These are phyloP conservation scores for Eulemur macaco DNA, from an alignment of 2,113 vertebrate species.

Conservation along the genomic window DNA sequence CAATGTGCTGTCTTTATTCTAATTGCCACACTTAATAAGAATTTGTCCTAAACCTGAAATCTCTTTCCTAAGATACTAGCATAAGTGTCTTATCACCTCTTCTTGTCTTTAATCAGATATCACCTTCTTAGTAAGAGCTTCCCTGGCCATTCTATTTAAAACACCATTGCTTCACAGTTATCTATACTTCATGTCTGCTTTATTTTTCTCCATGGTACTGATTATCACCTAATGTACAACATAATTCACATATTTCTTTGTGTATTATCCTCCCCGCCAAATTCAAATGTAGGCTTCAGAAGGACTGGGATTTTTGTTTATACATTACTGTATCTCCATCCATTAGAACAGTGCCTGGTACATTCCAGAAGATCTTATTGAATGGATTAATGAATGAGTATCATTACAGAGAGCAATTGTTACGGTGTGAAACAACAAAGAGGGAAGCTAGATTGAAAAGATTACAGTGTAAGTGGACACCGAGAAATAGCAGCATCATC, in stretches of 20 bases:
- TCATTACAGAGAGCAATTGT: background rate
- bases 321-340: background rate
- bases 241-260: background rate
- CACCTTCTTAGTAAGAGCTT: background rate
- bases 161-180: background rate
- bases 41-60: background rate
- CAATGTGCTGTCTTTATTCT: background rate
- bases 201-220: background rate
- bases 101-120: background rate
- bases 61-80: background rate
- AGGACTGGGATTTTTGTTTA: background rate
- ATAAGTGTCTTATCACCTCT: background rate
- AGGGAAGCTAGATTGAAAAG: background rate
- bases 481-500: background rate
- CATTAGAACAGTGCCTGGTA: background rate
- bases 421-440: background rate
- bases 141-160: background rate
- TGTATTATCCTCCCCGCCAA: background rate
- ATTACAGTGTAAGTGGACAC: background rate
- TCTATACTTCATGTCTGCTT: background rate
- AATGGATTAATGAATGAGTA: background rate
- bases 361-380: background rate
- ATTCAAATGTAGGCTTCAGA: background rate
- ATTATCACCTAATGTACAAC: background rate
- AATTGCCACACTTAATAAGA: background rate